Base-by-base conservation (phyloP, 2,888 invertebrate species). In the Eulithis testata region DNA sequence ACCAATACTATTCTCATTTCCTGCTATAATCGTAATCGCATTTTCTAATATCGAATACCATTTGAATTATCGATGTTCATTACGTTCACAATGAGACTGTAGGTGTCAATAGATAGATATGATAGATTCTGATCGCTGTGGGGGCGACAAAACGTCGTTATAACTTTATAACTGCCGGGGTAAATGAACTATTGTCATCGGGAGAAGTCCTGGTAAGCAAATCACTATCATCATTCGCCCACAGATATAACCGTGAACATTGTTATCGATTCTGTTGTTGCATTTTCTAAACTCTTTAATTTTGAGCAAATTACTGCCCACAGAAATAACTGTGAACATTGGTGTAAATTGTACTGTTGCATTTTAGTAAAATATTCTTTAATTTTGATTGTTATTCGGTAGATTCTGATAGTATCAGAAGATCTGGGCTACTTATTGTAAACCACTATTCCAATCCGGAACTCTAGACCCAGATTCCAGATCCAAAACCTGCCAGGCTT, bases 21-120 rank as follows among this genome's bases (percentile, higher is more conserved):
- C 65, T 51, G 47, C 56, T 40, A 40, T 55, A 67, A 69, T 71
- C 65, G 60, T 66, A 62, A 72, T 71, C 69, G 49, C 68, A 66
- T 70, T 65, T 70, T 58, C 62, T 55, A 70, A 65, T 64, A 71
- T 70, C 63, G 63, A 64, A 70, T 66, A 65, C 67, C 65, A 68
- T 71, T 68, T 66, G 67, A 73, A 74, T 76, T 76, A 80, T 77
- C 76, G 77, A 73, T 71, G 70, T 76, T 76, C 73, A 74, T 71
- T 76, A 74, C 68, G 67, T 75, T 76, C 71, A 84, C 81, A 84
- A 83, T 81, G 73, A 70, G 58, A 60, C 73, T 78, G 90, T 89
- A 87, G 89, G 90, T 85, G 89, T 86, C 80, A 79, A 85, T 83
- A 80, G 81, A 84, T 86, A 77, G 77, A 54, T 78, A 80, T 40